Evolutionary conservation across 2,797 vertebrate genomes (phyloP), one percentile per base, ranked within the genome.

Genomic region (Chloroceryle inda): DNA sequence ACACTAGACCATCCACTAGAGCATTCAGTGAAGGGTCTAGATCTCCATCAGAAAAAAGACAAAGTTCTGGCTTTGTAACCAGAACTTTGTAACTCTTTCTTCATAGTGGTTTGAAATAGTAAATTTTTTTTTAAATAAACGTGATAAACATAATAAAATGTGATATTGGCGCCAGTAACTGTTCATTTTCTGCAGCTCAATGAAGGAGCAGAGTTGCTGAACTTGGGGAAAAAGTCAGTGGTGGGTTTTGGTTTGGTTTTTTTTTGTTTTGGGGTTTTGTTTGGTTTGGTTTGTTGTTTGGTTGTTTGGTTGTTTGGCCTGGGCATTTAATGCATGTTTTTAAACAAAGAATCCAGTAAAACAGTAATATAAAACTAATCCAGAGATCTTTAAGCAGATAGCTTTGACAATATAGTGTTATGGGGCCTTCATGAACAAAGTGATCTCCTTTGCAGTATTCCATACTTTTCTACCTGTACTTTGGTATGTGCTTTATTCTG

Each of bases 291-390:
- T 49, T 40, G 10, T 33, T 58, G 22, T 49, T 49, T 31, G 19
- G 31, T 73, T 31, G 3, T 8, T 31, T 27, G 18, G 40, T 23
- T 67, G 15, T 61, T 63, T 61, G 2, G 2, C 9, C 58, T 58
- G 16, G 5, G 3, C 42, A 37, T 79, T 85, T 59, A 20, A 71
- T 52, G 8, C 0, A 0, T 2, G 1, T 45, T 47, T 68, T 74
- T 64, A 18, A 50, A 19, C 35, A 50, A 67, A 69, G 19, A 42
- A 45, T 68, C 49, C 56, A 11, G 6, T 93, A 37, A 85, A 84
- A 86, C 15, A 24, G 10, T 66, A 35, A 13, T 59, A 9, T 63
- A 29, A 77, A 88, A 50, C 40, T 7, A 77, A 45, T 18, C 5
- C 10, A n/a, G 42, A 55, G 17, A 62, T 52, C 7, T 80, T 67